Evolutionary conservation across 2,888 invertebrate species (phyloP), one percentile per base, ranked within the genome.

Genomic region (Coleophora flavipennella): DNA sequence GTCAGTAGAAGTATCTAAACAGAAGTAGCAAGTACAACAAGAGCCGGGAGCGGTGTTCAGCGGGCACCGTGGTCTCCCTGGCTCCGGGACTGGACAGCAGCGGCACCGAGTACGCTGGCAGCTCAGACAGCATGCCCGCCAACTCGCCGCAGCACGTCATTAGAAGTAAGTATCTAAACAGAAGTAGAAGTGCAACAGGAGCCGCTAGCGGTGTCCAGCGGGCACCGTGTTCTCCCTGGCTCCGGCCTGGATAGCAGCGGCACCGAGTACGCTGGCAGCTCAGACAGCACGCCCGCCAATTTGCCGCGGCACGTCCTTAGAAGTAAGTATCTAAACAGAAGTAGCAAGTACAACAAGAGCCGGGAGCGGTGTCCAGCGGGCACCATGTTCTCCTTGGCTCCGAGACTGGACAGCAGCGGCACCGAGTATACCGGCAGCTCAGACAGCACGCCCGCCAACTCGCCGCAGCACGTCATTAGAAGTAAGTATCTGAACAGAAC

Each of bases 361-460:
- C 89, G 91, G 60, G 92, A 93, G 62, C 86, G 92, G 47, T 83
- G 75, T 47, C 86, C 86, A 41, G 85, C 87, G 2, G 81, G 78
- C 20, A 78, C 77, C 8, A 54, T 60, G 42, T 62, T 84, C 52
- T 73, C 78, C 4, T 69, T 87, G 12, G 83, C 86, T 0, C 86
- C 87, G 11, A 85, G 87, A 0, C 84, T 67, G 10, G 89, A 89
- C 57, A n/a, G n/a, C n/a, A 90, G 89, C 56, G 90, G 90, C 49
- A 91, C 92, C 1, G 94, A 93, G 39, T 94, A 93, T 72, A 91
- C 91, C 1, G 93, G 92, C 59, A 93, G 93, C 56, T 93, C 93
- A 0, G 91, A 91, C 62, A 90, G 91, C 72, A 93, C 93, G 0
- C 93, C 93, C 41, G 93, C 93, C 48, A 92, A 93, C 27, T 87